Base-by-base conservation (phyloP, 2,797 vertebrate genomes). In the Trematomus bernacchii region DNA sequence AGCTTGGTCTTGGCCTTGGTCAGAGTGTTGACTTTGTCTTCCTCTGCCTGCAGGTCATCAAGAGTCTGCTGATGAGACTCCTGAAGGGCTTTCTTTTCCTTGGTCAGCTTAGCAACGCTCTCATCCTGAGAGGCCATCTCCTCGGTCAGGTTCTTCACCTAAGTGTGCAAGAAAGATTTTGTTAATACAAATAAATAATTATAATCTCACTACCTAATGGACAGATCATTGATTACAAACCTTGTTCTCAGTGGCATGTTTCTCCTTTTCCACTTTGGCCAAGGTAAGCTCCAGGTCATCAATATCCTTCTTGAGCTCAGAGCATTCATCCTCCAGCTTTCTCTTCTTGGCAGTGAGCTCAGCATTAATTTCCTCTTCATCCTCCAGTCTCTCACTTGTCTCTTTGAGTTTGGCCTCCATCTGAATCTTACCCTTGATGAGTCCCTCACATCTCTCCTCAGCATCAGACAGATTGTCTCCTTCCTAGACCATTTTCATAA, bases 171-270 rank as follows among this genome's bases (percentile, higher is more conserved):
- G 15, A 18, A 63, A 27, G 27, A 27, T 27, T 4, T 27, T 27
- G 27, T 27, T 27, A 27, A 27, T 27, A 27, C 27, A 4, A 27
- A 27, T 27, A 27, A 1, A 27, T 27, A 27, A 27, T 27, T 27
- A 27, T 27, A 27, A 27, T 27, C 27, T 27, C 18, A 18, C 2
- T 33, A 37, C 33, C 6, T 37, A 8, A 37, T 37, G 33, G 0
- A 21, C 18, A 0, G 16, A 33, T 13, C 51, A 8, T 47, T 18
- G 27, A 23, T 59, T 15, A 10, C 61, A 50, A 91, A 97, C 96
- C 96, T 98, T 97, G 87, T 97, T 97, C 87, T 97, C 96, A 0
- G 96, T 96, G 82, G 96, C 95, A 72, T 96, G 96, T 40, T 97
- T 97, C 74, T 97, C 96, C 85, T 97, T 97, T 97, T n/a, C 96